Conservation (phyloP, 2,113 vertebrate genomes). For the Delphinapterus leucas region DNA sequence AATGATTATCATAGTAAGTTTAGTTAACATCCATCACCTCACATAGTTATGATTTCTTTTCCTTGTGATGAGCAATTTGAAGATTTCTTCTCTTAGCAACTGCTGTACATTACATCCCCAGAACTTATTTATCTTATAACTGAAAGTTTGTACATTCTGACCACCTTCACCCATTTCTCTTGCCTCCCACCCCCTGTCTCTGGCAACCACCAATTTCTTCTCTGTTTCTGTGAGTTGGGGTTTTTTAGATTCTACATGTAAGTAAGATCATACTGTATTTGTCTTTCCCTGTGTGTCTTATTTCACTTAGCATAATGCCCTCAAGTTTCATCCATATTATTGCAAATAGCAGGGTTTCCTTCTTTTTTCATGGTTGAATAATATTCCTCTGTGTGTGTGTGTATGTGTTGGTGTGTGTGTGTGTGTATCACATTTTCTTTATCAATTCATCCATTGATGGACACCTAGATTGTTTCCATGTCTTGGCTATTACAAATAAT, state of each 20-base stretch:
- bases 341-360: background rate
- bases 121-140: background rate
- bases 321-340: background rate
- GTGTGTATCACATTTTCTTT: background rate
- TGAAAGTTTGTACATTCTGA: background rate
- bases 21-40: background rate
- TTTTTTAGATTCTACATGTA: background rate
- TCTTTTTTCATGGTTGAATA: background rate
- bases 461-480: too few species aligned
- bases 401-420: too few species aligned
- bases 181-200: background rate
- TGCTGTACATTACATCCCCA: background rate
- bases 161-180: background rate
- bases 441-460: background rate
- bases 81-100: background rate
- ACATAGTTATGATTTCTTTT: background rate
- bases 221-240: background rate
- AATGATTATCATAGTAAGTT: too few species aligned
- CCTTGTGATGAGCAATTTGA: background rate
- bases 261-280: background rate
- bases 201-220: background rate
- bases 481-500: too few species aligned
- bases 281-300: background rate
- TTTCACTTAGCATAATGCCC: background rate
- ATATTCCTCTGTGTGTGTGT: too few species aligned